Evolutionary conservation across 1,140 invertebrate species (phyloP).

Genomic region (Macrobrachium rosenbergii): DNA sequence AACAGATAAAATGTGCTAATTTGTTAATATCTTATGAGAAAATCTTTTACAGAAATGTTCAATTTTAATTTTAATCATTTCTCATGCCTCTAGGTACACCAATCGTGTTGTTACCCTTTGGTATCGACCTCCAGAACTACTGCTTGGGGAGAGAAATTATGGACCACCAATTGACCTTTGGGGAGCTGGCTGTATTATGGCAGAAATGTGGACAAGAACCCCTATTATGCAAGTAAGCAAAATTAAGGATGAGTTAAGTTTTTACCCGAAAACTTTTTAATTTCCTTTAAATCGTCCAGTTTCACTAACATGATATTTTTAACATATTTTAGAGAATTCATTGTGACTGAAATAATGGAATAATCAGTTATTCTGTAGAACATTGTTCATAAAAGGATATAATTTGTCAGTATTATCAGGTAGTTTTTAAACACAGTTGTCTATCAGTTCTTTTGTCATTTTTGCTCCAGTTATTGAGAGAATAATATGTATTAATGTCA

Average conservation of each 20-base stretch:
- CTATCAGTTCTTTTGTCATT: no score
- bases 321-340: no score
- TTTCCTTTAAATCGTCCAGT: no score
- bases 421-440: no score
- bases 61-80: background rate
- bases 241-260: background rate
- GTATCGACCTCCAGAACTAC: conserved; percentile 93
- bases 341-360: no score
- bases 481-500: no score
- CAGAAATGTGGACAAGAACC: conserved; percentile 97
- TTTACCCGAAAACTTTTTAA: background rate
- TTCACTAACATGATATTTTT: no score
- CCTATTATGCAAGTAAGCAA: conserved; percentile 77
- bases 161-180: conserved; percentile 97
- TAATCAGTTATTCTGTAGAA: no score
- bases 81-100: conserved; percentile 80
- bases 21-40: background rate
- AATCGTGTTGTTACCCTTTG: conserved; percentile 98
- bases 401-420: no score
- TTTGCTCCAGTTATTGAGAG: no score
- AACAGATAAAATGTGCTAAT: no score
- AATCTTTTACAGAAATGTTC: background rate
- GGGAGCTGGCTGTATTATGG: conserved; percentile 99
- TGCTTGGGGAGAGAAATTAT: conserved; percentile 94
- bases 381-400: no score